Evolutionary conservation across 2,888 invertebrate genomes (phyloP).

Genomic region (Nomada ferruginata): DNA sequence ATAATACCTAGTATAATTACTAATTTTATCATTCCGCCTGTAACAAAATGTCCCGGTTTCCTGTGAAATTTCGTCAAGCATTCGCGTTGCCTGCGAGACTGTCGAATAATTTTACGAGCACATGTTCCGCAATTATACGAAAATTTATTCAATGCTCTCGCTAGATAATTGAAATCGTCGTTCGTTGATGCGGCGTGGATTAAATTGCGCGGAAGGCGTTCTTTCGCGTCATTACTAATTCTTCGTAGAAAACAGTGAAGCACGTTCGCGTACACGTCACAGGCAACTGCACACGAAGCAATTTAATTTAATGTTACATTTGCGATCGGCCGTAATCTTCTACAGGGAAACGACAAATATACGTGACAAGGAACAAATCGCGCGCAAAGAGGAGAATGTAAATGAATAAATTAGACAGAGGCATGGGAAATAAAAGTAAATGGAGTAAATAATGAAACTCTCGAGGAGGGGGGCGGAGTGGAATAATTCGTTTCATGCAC

Average conservation of each 20-base stretch:
- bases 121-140: too few relatives aligned
- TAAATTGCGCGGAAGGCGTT: not conserved
- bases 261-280: not conserved
- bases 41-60: too few relatives aligned
- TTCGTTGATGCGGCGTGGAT: too few relatives aligned
- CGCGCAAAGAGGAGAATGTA: not conserved
- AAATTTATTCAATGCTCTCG: not conserved
- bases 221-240: not conserved
- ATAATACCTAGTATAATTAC: too few relatives aligned
- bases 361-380: not conserved
- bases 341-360: not conserved
- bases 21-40: too few relatives aligned
- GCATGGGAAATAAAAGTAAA: not conserved
- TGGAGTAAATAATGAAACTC: not conserved
- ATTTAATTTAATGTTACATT: not conserved
- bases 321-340: not conserved
- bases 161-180: not conserved
- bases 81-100: too few relatives aligned
- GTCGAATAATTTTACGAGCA: too few relatives aligned
- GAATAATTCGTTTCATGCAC: too few relatives aligned
- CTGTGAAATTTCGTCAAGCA: too few relatives aligned
- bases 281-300: not conserved
- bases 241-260: not conserved
- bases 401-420: slow-evolving; percentile 7
- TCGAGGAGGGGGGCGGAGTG: too few relatives aligned